Percentiles rank a stretch among this genome's conserved stretches.
Evolutionary conservation across 2,797 vertebrate species (phyloP).

Genomic region (Poecilia gillii): DNA sequence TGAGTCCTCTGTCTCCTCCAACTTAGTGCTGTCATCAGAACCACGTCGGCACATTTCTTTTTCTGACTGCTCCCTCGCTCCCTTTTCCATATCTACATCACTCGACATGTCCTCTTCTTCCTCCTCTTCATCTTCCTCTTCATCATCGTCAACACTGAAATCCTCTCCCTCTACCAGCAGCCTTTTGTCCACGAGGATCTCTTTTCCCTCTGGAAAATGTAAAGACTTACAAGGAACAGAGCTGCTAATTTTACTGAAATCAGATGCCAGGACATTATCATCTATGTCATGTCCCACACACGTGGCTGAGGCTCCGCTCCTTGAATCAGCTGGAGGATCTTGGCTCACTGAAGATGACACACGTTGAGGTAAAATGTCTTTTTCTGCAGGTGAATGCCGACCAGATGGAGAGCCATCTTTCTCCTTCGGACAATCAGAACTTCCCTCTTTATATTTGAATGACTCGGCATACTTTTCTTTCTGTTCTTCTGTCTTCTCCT

Average conservation of each 20-base stretch:
- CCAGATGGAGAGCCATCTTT: conserved; percentile 63
- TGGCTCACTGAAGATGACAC: conserved; percentile 26
- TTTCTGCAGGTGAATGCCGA: conserved; percentile 75
- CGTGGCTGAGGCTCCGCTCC: conserved; percentile 41
- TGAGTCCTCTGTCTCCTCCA: conserved; percentile 55
- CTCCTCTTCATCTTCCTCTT: conserved; percentile 72
- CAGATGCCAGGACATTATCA: conserved; percentile 79
- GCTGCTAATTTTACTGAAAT: conserved; percentile 68
- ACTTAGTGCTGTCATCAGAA: conserved; percentile 48
- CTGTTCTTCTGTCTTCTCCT: conserved; percentile 63
- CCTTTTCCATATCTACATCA: conserved; percentile 94
- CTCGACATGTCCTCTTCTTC: conserved; percentile 84
- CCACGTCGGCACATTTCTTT: conserved; percentile 84
- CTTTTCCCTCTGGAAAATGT: conserved; percentile 75
- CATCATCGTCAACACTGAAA: conserved; percentile 74
- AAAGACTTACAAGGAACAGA: conserved; percentile 61
- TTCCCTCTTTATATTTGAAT: conserved; percentile 64
- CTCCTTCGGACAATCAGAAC: conserved; percentile 57
- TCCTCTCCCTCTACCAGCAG: conserved; percentile 81
- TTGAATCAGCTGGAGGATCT: conserved; percentile 49
- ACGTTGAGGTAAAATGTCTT: conserved; percentile 65
- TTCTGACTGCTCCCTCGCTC: conserved; percentile 92
- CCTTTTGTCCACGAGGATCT: conserved; percentile 73
- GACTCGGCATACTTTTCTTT: conserved; percentile 64
- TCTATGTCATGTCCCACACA: conserved; percentile 64